Base-by-base conservation (phyloP, 2,113 vertebrate species). In the Thamnaconus septentrionalis region DNA sequence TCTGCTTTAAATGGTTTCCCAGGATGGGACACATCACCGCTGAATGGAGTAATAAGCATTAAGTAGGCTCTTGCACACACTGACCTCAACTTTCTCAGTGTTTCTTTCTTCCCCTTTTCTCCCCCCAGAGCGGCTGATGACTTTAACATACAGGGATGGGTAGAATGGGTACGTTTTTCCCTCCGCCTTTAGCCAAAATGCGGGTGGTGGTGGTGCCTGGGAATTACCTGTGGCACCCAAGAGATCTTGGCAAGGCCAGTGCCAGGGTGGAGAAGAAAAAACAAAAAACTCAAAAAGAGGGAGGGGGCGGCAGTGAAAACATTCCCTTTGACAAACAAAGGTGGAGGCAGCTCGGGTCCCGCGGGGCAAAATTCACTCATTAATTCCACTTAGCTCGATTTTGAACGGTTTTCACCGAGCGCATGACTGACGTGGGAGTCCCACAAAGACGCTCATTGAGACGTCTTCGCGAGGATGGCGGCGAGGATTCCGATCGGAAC, bases 301-400 rank as follows among this genome's bases (percentile, higher is more conserved):
- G 18, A 31, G 18, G 18, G 3, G 56, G 70, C 53, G 59, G 63
- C 79, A 72, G 68, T 71, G 74, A 79, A 78, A 81, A 87, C 75
- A 66, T 82, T 67, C 39, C 76, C 62, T 85, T 71, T 56, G 74
- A 78, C 76, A 85, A 83, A 85, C 76, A 86, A 83, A 81, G 79
- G 71, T 59, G 42, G 65, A 62, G 77, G 62, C 79, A 56, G 71
- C 55, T 63, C 60, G 64, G 76, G 78, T 78, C 85, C 83, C 75
- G 5, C 5, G 5, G 83, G 75, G 81, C 59, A 79, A 79, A 85
- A 86, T 79, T 78, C 41, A 49, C 80, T 88, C 81, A 88, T 88
- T 85, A 88, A 85, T 87, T 90, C 80, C 78, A 90, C 84, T 88
- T 86, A 85, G 71, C 69, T 71, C 65, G 1, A 84, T 86, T 89